Conservation (phyloP, 1,140 invertebrate species). For the Drosophila lini region DNA sequence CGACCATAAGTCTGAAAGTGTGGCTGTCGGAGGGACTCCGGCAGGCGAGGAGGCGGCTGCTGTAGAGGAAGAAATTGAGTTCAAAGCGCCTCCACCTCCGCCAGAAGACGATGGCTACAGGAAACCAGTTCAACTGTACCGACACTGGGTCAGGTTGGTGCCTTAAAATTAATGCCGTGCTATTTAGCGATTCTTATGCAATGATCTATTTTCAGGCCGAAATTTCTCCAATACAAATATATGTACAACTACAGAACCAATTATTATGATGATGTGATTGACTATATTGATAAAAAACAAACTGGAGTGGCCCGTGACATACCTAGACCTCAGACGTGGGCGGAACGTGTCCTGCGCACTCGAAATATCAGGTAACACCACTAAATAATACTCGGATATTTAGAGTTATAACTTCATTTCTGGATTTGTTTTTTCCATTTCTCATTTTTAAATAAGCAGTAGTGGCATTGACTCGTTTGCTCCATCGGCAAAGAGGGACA, state of each 20-base stretch:
- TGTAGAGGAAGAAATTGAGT: constrained; percentile 64
- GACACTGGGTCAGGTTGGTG: constrained; percentile 89
- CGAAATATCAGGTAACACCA: constrained; percentile 63
- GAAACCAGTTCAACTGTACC: constrained; percentile 87
- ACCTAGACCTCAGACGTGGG: constrained; percentile 92
- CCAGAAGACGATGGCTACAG: constrained; percentile 85
- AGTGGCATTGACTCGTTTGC: constrained; percentile 67
- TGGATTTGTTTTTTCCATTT: neutral
- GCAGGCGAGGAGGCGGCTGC: constrained; percentile 62
- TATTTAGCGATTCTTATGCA: constrained; percentile 7
- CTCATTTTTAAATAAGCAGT: constrained; percentile 44
- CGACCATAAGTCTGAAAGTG: constrained; percentile 63
- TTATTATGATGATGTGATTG: constrained; percentile 93
- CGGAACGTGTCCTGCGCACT: constrained; percentile 90
- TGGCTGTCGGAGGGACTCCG: constrained; percentile 62
- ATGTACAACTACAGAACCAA: constrained; percentile 92
- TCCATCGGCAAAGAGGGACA: constrained; percentile 82
- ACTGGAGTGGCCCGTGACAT: constrained; percentile 88
- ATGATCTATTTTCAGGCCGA: constrained; percentile 86
- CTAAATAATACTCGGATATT: neutral
- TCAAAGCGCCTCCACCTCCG: constrained; percentile 85
- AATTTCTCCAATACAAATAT: constrained; percentile 92
- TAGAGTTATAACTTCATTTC: neutral
- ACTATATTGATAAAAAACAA: constrained; percentile 91
- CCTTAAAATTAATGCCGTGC: neutral